Base-by-base conservation (phyloP, 1,140 invertebrate genomes). In the Adoxophyes honmai region DNA sequence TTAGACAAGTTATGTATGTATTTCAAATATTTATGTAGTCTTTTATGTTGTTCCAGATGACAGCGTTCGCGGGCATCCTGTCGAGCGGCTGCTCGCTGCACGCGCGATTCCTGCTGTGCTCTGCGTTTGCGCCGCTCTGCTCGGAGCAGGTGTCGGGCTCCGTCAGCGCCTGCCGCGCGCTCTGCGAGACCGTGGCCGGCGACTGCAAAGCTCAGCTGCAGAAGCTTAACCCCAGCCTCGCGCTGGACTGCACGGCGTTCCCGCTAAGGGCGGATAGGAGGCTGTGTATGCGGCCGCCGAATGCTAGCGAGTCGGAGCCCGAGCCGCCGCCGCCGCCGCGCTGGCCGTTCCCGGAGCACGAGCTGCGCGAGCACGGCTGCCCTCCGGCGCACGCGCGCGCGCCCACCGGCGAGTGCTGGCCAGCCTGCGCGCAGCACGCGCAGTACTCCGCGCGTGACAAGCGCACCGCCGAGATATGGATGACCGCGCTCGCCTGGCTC, bases 111-210 rank as follows among this genome's bases (percentile, higher is more conserved):
- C 96, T 98, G 83, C 91, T 98, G 28, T 98, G 97, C 89, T 96
- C 96, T 21, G 95, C 96, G 6, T 97, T 97, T 78, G 95, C 96
- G 10, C 97, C 97, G 34, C 95, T 98, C 88, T 98, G 97, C 88
- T 97, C 96, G 6, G 95, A 96, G 72, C 94, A 97, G 75, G 94
- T 98, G 64, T 91, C 92, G 28, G 93, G 94, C 66, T 94, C 96
- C 15, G 96, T 98, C 59, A 95, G 95, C 48, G 95, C 96, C 2
- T 98, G 97, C 89, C 92, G 95, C 63, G 93, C 94, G 1, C 91
- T 97, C 38, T 98, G 97, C 87, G 93, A 96, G 68, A 93, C 93
- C 37, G 96, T 98, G 0, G 91, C 92, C 59, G 90, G 90, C 38
- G 93, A 95, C 57, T 98, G 97, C 88, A 67, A 93, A 51, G 92